phyloP scores from a whole-genome alignment of 2,797 vertebrate species.

The Chaetodon trifasciatus region DNA sequence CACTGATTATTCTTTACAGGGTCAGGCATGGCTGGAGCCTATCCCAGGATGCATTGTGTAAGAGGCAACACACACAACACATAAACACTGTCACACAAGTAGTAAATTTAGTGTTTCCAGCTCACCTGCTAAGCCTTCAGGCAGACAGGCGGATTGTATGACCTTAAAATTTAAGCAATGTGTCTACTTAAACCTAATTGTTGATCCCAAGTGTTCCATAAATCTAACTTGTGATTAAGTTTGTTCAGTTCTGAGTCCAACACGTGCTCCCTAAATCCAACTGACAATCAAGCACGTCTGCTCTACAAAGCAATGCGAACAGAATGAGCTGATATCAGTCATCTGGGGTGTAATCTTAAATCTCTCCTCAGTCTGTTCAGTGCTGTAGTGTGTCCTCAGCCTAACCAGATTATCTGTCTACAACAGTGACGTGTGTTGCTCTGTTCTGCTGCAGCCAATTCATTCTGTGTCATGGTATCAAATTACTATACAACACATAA shows the following conservation, averaged over 20 bases:
- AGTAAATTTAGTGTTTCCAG: background rate
- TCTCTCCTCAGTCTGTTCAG: slow-evolving; percentile 28
- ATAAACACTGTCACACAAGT: background rate
- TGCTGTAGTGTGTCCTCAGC: slow-evolving; percentile 16
- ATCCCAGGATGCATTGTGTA: background rate
- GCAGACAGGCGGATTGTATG: background rate
- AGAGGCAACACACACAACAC: background rate
- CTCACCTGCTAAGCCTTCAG: background rate
- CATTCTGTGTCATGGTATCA: slow-evolving; percentile 33
- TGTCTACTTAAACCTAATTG: background rate
- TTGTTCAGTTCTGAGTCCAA: background rate
- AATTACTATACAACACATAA: slow-evolving; percentile 41
- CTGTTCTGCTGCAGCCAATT: slow-evolving; percentile 28
- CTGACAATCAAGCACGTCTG: slow-evolving; percentile 1
- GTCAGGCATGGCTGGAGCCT: background rate
- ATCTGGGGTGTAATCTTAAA: slow-evolving; percentile 38
- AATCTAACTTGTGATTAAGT: background rate
- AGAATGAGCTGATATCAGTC: slow-evolving; percentile 39
- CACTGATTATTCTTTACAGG: background rate
- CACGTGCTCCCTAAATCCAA: background rate
- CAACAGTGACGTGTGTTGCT: slow-evolving; percentile 13
- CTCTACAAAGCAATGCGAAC: slow-evolving; percentile 3
- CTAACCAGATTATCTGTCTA: slow-evolving; percentile 49
- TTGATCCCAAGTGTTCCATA: background rate
- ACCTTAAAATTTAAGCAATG: background rate